phyloP scores from a whole-genome alignment of 2,113 vertebrate genomes.

The Sapajus apella region DNA sequence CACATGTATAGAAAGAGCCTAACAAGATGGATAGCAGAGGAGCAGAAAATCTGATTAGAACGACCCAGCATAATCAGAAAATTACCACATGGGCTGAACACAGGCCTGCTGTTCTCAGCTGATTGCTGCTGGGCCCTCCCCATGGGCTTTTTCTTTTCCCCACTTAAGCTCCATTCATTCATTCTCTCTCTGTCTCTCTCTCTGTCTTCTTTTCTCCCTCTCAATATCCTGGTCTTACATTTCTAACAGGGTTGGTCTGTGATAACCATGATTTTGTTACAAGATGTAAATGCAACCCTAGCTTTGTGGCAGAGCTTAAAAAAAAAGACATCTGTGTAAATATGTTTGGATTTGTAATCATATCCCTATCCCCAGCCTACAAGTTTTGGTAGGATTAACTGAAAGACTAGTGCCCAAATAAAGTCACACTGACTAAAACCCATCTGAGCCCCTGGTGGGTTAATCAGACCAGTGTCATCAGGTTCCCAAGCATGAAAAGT shows the following conservation, averaged over 20 bases:
- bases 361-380: constrained; percentile 51
- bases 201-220: neutral
- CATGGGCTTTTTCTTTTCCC: neutral
- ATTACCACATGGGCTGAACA: constrained; percentile 65
- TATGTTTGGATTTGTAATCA: constrained; percentile 75
- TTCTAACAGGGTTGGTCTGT: constrained; percentile 67
- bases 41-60: constrained; percentile 81
- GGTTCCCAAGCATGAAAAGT: neutral
- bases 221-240: constrained; percentile 71
- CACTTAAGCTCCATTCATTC: neutral
- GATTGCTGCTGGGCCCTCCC: constrained; percentile 20
- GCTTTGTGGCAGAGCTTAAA: constrained; percentile 63
- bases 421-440: constrained; percentile 55
- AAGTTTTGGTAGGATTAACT: constrained; percentile 73
- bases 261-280: constrained; percentile 77
- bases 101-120: constrained; percentile 65
- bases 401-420: constrained; percentile 58
- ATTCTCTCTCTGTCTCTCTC: neutral
- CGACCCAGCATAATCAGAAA: constrained; percentile 69
- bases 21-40: constrained; percentile 61
- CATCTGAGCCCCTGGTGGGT: neutral
- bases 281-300: constrained; percentile 68
- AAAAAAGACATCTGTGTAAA: constrained; percentile 76
- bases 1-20: constrained; percentile 32
- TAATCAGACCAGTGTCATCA: constrained; percentile 35